Conservation (phyloP, 2,888 invertebrate species). For the Diloba caeruleocephala region DNA sequence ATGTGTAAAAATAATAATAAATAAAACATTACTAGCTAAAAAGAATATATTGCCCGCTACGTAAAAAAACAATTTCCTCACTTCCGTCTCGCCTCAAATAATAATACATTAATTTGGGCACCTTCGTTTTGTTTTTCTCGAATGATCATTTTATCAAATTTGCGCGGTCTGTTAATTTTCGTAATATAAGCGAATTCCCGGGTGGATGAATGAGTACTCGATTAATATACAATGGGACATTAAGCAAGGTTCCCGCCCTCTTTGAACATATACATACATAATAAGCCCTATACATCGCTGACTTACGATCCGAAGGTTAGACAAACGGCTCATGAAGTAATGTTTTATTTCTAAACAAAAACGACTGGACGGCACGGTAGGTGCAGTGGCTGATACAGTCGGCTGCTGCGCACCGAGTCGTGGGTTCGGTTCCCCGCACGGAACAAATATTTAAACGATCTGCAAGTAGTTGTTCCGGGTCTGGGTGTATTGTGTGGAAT, state of each 20-base stretch:
- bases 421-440: too few relatives aligned
- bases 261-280: slow-evolving; percentile 14
- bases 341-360: not conserved
- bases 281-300: slow-evolving; percentile 11
- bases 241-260: slow-evolving; percentile 11
- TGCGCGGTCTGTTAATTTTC: slow-evolving; percentile 22
- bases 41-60: too few relatives aligned
- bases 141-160: slow-evolving; percentile 26
- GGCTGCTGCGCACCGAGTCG: too few relatives aligned
- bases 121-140: slow-evolving; percentile 23
- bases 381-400: too few relatives aligned
- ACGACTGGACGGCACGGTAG: too few relatives aligned
- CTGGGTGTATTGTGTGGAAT: too few relatives aligned
- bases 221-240: slow-evolving; percentile 41
- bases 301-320: slow-evolving; percentile 17
- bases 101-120: slow-evolving; percentile 18
- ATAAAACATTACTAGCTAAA: too few relatives aligned
- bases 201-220: slow-evolving; percentile 10
- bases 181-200: slow-evolving; percentile 18
- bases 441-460: too few relatives aligned
- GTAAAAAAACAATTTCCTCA: slow-evolving; percentile 1
- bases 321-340: not conserved
- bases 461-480: too few relatives aligned
- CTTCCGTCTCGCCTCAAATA: slow-evolving; percentile 1
- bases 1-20: too few relatives aligned